These are phyloP conservation scores for Solea solea DNA, from an alignment of 2,113 vertebrate genomes.

Conservation along the genomic window DNA sequence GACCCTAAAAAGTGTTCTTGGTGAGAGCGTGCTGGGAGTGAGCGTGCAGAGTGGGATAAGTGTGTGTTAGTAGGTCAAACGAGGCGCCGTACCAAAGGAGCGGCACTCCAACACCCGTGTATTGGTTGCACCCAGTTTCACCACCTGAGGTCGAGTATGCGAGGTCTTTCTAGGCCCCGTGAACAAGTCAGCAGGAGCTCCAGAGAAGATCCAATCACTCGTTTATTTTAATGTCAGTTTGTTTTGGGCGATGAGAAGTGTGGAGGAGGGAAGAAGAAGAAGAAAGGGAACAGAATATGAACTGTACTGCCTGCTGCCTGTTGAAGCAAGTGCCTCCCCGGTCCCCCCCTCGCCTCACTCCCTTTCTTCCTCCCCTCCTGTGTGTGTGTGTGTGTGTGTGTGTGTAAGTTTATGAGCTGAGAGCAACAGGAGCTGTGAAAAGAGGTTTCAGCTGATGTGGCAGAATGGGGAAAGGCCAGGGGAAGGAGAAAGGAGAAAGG, in stretches of 20 bases:
- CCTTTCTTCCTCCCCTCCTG: conserved; percentile 5
- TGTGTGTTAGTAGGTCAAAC: conserved; percentile 65
- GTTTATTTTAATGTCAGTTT: conserved; percentile 5
- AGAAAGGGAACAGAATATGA: conserved; percentile 23
- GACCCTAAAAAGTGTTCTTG: conserved; percentile 40
- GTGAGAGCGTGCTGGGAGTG: conserved; percentile 21
- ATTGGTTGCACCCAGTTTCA: conserved; percentile 41
- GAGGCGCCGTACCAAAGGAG: conserved; percentile 31
- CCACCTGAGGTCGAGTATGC: conserved; percentile 27
- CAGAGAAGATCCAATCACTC: conserved; percentile 48
- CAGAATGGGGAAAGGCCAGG: conserved; percentile 55
- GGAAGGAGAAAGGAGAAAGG: conserved; percentile 28
- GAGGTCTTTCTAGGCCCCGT: conserved; percentile 35
- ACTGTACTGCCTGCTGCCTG: conserved; percentile 29
- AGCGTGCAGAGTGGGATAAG: conserved; percentile 1
- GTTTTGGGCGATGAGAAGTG: conserved; percentile 5
- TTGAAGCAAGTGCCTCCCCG: conserved; percentile 10
- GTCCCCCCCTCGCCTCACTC: neutral
- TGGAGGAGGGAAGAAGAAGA: conserved; percentile 10
- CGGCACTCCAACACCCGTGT: conserved; percentile 28
- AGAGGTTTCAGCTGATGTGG: conserved; percentile 75
- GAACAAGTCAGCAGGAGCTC: conserved; percentile 53
- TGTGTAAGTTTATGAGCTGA: conserved; percentile 72
- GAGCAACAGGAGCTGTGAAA: conserved; percentile 79
- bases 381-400: conserved; percentile 32